These are phyloP conservation scores for Nasonia vitripennis DNA, from an alignment of 1,140 invertebrate species.

Conservation along the genomic window DNA sequence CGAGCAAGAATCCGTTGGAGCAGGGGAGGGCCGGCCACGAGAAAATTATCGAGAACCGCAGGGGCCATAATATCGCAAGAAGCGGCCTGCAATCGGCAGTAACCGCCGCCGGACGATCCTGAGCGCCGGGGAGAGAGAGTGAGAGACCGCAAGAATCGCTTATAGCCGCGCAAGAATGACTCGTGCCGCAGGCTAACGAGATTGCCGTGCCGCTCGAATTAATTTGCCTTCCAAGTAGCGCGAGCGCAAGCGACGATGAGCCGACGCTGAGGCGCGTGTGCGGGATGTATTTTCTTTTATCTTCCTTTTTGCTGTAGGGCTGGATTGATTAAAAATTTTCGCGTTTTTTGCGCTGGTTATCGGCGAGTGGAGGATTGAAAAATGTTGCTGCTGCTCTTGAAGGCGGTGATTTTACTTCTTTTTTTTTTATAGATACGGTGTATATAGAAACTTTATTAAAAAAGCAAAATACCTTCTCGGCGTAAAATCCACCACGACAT, in stretches of 20 bases:
- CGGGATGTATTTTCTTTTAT: neutral
- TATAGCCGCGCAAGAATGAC: slow-evolving; percentile 49
- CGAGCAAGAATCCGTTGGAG: neutral
- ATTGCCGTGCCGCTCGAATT: slow-evolving; percentile 53
- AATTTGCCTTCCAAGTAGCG: slow-evolving; percentile 39
- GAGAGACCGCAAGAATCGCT: slow-evolving; percentile 11
- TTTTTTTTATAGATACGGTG: too few relatives aligned
- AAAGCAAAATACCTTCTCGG: neutral
- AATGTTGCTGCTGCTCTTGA: too few relatives aligned
- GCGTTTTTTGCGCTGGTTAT: neutral
- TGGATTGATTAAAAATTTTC: neutral
- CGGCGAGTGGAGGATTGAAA: too few relatives aligned
- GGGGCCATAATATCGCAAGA: slow-evolving; percentile 19
- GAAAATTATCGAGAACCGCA: slow-evolving; percentile 26
- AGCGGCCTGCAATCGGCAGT: slow-evolving; percentile 54
- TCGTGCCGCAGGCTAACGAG: slow-evolving; percentile 54
- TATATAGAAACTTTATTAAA: too few relatives aligned
- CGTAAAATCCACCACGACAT: neutral
- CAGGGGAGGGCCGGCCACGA: neutral
- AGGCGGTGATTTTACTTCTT: too few relatives aligned
- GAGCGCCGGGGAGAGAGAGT: neutral
- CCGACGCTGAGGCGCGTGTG: neutral
- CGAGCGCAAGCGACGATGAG: neutral
- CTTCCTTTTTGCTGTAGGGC: too few relatives aligned
- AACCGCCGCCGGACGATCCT: slow-evolving; percentile 52